Conservation (phyloP, 2,888 invertebrate genomes). For the Lobophora halterata region DNA sequence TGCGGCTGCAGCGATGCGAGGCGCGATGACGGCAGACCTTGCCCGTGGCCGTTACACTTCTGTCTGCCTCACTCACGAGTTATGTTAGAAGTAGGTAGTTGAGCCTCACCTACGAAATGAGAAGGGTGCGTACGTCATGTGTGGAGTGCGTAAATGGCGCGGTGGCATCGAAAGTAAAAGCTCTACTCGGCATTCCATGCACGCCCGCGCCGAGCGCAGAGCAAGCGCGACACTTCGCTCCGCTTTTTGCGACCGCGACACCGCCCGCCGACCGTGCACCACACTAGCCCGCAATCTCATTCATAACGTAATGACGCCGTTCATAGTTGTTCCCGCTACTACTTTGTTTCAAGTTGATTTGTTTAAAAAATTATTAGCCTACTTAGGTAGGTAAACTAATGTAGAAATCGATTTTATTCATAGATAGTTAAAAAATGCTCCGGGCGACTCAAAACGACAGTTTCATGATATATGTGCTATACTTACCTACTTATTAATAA, state of each 20-base stretch:
- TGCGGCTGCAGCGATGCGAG: neutral
- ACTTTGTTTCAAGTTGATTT: no score
- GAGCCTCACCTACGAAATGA: slow-evolving; percentile 14
- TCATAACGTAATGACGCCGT: slow-evolving; percentile 13
- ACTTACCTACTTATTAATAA: neutral
- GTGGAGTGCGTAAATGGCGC: slow-evolving; percentile 2
- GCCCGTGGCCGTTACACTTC: no score
- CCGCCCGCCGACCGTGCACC: neutral
- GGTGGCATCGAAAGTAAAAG: slow-evolving; percentile 33
- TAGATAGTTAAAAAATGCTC: no score
- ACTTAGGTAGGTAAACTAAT: no score
- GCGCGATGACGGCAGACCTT: no score
- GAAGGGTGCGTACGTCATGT: slow-evolving; percentile 6
- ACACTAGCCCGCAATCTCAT: slow-evolving; percentile 20
- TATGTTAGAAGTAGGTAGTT: no score
- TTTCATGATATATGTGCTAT: no score
- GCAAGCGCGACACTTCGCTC: slow-evolving; percentile 13
- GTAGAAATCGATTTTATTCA: no score
- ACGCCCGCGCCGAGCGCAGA: no score
- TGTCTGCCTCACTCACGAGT: no score
- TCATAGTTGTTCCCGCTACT: neutral
- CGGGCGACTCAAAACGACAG: no score
- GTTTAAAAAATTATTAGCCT: no score
- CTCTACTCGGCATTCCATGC: slow-evolving; percentile 29
- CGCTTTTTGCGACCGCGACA: slow-evolving; percentile 9